phyloP scores from a whole-genome alignment of 2,888 invertebrate genomes.

The Megaustenia siamemsis region DNA sequence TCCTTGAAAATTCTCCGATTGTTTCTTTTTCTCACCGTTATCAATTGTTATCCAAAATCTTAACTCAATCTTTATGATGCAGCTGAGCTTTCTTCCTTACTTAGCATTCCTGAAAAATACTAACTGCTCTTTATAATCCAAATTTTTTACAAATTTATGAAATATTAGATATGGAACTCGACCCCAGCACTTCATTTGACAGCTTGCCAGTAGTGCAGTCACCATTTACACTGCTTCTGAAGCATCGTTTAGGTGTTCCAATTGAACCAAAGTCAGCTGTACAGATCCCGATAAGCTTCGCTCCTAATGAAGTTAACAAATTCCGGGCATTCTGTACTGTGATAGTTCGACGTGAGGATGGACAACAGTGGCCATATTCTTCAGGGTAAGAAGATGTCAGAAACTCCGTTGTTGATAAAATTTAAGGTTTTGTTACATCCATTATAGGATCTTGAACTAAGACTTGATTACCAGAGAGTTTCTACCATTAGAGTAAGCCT shows the following conservation, averaged over 20 bases:
- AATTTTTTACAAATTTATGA: not conserved
- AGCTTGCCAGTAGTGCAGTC: slow-evolving; percentile 55
- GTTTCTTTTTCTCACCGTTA: too few relatives aligned
- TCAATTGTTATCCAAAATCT: too few relatives aligned
- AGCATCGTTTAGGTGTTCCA: slow-evolving; percentile 67
- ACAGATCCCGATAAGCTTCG: slow-evolving; percentile 79
- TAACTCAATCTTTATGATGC: too few relatives aligned
- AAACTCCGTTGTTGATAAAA: too few relatives aligned
- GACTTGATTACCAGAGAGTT: too few relatives aligned
- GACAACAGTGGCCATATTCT: slow-evolving; percentile 50
- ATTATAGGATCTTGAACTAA: too few relatives aligned
- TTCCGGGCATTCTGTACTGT: slow-evolving; percentile 76
- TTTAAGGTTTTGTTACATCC: too few relatives aligned
- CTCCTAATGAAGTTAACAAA: slow-evolving; percentile 76
- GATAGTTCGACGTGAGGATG: slow-evolving; percentile 72
- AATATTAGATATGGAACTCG: not conserved
- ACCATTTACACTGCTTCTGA: slow-evolving; percentile 77
- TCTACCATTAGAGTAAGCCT: too few relatives aligned
- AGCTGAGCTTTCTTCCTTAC: too few relatives aligned
- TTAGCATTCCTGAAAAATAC: too few relatives aligned
- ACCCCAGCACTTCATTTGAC: not conserved
- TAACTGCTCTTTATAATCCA: too few relatives aligned
- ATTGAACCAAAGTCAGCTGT: slow-evolving; percentile 78
- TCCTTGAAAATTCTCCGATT: too few relatives aligned
- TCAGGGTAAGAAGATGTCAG: slow-evolving; percentile 48